A percentile compares a stretch with the other conserved stretches of the same genome.
Evolutionary conservation across 2,113 vertebrate species (phyloP).

Genomic region (Regulus satrapa): DNA sequence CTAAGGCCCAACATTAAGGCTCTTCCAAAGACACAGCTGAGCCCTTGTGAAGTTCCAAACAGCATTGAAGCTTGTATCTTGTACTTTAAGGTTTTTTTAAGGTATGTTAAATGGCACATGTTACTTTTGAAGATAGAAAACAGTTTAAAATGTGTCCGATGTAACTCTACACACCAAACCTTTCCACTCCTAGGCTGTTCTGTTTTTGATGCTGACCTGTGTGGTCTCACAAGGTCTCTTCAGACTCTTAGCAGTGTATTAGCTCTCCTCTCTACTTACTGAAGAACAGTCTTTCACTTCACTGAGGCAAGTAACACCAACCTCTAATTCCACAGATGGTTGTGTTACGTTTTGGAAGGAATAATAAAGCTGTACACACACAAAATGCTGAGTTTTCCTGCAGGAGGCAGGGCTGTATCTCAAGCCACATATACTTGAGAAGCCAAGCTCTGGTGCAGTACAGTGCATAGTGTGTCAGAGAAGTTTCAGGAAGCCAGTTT

Average conservation of each 20-base stretch:
- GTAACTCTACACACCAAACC: neutral
- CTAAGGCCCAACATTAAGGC: neutral
- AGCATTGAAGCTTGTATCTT: neutral
- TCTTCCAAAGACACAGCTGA: conserved; percentile 28
- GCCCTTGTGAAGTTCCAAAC: neutral
- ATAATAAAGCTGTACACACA: neutral
- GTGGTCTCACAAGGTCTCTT: neutral
- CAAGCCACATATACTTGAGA: neutral
- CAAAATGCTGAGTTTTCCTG: neutral
- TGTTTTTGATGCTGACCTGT: neutral
- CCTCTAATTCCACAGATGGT: neutral
- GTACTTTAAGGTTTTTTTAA: neutral
- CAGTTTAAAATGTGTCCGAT: conserved; percentile 9
- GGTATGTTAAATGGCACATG: neutral
- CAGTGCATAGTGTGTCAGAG: neutral
- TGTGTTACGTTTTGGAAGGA: neutral
- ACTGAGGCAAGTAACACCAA: neutral
- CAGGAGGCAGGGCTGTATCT: neutral
- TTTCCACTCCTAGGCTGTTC: neutral
- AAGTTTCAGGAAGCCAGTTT: neutral
- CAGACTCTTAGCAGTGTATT: neutral
- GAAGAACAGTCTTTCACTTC: neutral
- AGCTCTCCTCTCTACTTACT: neutral
- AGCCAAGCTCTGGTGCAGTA: neutral
- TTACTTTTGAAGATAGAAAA: conserved; percentile 34